A percentile compares a stretch with the other conserved stretches of the same genome.
Conservation (phyloP, 2,113 vertebrate species). For the Gobio gobio region DNA sequence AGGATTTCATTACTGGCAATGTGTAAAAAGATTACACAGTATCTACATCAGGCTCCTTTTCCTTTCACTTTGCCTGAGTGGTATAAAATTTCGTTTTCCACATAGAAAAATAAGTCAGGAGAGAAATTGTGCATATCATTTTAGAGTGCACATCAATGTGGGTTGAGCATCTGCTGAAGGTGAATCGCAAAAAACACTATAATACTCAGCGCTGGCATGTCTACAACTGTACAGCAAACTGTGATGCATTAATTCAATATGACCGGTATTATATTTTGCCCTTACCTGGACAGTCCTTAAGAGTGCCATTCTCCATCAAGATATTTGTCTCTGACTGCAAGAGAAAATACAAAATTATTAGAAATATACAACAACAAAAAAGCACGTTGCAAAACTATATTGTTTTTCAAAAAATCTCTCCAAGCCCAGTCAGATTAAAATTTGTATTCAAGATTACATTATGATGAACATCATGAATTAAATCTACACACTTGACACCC, state of each 20-base stretch:
- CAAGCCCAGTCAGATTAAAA: not conserved
- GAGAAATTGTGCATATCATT: conserved; percentile 12
- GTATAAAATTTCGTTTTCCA: conserved; percentile 34
- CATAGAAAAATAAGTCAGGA: conserved; percentile 18
- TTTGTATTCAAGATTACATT: no score
- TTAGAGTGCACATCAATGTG: not conserved
- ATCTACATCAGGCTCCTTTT: conserved; percentile 56
- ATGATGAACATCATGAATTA: no score
- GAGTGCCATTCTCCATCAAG: conserved; percentile 51
- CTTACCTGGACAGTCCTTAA: conserved; percentile 52
- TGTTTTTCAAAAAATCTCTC: not conserved
- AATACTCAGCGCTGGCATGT: not conserved
- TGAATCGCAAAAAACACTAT: conserved; percentile 22
- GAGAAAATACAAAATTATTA: not conserved
- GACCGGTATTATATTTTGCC: not conserved
- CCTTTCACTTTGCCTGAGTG: conserved; percentile 39
- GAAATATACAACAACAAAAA: not conserved
- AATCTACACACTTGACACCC: not conserved
- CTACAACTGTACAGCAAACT: not conserved
- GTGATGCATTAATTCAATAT: not conserved
- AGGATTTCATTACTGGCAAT: conserved; percentile 59
- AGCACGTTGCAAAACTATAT: not conserved
- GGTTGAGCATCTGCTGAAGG: conserved; percentile 21
- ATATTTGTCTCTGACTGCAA: conserved; percentile 58
- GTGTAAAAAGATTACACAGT: conserved; percentile 63